Evolutionary conservation across 2,888 invertebrate species (phyloP).

Genomic region (Dryadula phaetusa): DNA sequence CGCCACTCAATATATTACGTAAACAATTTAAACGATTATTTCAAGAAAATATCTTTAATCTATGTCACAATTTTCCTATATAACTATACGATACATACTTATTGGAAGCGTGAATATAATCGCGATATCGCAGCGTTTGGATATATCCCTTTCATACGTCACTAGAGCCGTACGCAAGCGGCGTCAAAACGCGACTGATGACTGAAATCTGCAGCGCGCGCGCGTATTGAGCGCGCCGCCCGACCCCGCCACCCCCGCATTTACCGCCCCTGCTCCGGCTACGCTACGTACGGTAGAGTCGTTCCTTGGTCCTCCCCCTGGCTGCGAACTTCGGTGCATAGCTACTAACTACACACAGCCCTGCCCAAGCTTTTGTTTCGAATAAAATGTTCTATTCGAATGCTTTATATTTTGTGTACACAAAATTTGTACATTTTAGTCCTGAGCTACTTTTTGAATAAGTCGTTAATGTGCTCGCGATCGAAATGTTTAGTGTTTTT

Average conservation of each 20-base stretch:
- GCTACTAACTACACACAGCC: slow-evolving; percentile 35
- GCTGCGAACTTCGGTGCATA: slow-evolving; percentile 43
- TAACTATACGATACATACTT: slow-evolving; percentile 68
- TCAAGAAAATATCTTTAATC: slow-evolving; percentile 11
- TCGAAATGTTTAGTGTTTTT: too few species aligned
- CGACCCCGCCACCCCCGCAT: slow-evolving; percentile 66
- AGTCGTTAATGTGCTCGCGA: too few species aligned
- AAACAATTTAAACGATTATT: neutral
- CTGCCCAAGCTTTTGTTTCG: slow-evolving; percentile 22
- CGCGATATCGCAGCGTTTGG: slow-evolving; percentile 75
- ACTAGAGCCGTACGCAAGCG: slow-evolving; percentile 56
- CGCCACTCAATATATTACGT: slow-evolving; percentile 32
- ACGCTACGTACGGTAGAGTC: slow-evolving; percentile 47
- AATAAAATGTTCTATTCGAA: slow-evolving; percentile 18
- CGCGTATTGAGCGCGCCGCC: slow-evolving; percentile 80
- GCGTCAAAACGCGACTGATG: slow-evolving; percentile 75
- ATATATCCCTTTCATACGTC: slow-evolving; percentile 58
- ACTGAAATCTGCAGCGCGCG: slow-evolving; percentile 70
- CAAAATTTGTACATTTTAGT: neutral
- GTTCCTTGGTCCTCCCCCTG: slow-evolving; percentile 46
- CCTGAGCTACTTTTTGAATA: neutral
- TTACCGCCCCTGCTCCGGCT: slow-evolving; percentile 65
- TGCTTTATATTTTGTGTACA: neutral
- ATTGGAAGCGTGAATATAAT: slow-evolving; percentile 59
- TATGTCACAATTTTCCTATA: slow-evolving; percentile 16